phyloP scores from a whole-genome alignment of 1,140 invertebrate genomes.

The Samia ricini region DNA sequence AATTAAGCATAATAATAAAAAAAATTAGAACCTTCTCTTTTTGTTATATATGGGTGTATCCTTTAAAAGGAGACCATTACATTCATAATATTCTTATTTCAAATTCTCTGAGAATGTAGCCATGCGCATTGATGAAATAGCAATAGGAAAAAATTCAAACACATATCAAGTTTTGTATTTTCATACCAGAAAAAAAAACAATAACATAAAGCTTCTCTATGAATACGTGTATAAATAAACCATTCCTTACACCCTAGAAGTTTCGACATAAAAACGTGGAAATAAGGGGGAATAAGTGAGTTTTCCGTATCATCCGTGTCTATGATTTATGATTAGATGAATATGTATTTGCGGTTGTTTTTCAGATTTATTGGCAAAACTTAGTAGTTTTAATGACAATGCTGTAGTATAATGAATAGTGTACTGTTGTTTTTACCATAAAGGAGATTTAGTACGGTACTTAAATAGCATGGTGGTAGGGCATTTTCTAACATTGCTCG shows the following conservation, averaged over 20 bases:
- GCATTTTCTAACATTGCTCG: too few relatives aligned
- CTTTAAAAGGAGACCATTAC: too few relatives aligned
- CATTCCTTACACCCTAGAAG: conserved; percentile 39
- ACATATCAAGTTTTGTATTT: conserved; percentile 25
- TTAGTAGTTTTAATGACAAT: background rate
- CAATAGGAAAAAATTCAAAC: background rate
- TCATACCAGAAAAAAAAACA: too few relatives aligned
- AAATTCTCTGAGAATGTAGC: background rate
- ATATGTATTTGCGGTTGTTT: conserved; percentile 25
- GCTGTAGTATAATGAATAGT: background rate
- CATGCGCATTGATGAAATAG: background rate
- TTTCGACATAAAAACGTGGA: conserved; percentile 49
- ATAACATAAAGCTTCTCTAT: conserved; percentile 27
- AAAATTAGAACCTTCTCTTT: too few relatives aligned
- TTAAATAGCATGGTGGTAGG: too few relatives aligned
- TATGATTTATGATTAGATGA: conserved; percentile 50
- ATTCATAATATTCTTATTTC: background rate
- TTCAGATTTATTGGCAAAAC: background rate
- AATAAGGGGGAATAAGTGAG: conserved; percentile 39
- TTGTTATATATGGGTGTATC: too few relatives aligned
- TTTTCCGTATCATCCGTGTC: conserved; percentile 39
- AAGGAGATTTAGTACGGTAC: too few relatives aligned
- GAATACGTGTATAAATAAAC: conserved; percentile 52
- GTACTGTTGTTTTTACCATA: background rate
- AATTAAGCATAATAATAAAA: too few relatives aligned